Base-by-base conservation (phyloP, 2,797 vertebrate species). In the Acanthopagrus latus region DNA sequence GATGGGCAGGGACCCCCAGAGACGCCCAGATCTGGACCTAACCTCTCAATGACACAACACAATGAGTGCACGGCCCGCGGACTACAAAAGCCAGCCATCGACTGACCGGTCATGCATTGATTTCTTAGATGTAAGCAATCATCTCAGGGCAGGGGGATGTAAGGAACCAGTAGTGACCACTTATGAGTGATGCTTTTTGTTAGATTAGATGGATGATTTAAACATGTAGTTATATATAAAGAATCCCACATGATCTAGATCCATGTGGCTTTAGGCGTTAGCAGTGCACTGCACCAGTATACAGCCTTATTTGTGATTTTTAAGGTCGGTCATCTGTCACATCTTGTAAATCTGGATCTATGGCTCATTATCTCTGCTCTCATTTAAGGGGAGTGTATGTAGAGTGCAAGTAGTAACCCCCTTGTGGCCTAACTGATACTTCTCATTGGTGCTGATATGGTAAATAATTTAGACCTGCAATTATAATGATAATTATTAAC, bases 31-130 rank as follows among this genome's bases (percentile, higher is more conserved):
- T 86, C 83, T 81, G 85, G 78, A 88, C 85, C 86, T 89, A 80
- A 90, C 91, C 92, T 90, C 90, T 92, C 81, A 88, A 89, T 91
- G 92, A 91, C 90, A 89, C 86, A 70, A 85, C 86, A 92, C 88
- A 87, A 91, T 88, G 76, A 89, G 71, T 73, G 50, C 82, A 58
- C 50, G 67, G 82, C 91, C 81, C 74, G 44, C 83, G 80, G 86
- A 81, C 85, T 71, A 85, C 82, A 85, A 91, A 90, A 83, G 83
- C 63, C 85, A 89, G 70, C 66, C 68, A 79, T 74, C 46, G 56
- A 90, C 84, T 92, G 88, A 93, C 90, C 88, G 66, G 78, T 75
- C 80, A 72, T 47, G 77, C 80, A 78, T 84, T 69, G 83, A 89
- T 91, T 88, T 86, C 79, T 88, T 75, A 74, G 71, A 84, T 84